Evolutionary conservation across 92 coral and sea anemone genomes (phyloP).

Genomic region (Siderastrea radians): DNA sequence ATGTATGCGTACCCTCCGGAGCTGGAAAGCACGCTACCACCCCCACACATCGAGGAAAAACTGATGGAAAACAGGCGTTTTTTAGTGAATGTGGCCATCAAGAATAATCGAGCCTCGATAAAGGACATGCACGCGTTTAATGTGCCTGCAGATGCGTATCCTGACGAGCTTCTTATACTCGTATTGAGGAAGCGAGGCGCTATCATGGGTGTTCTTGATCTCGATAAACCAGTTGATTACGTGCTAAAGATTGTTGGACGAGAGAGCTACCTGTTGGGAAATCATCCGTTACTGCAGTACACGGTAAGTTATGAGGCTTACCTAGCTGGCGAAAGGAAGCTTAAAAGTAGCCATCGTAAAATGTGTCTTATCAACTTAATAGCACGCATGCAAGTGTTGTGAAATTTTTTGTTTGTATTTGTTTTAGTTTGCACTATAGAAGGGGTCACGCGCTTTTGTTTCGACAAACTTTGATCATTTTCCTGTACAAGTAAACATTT

Average conservation of each 20-base stretch:
- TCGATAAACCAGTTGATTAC: constrained; percentile 81
- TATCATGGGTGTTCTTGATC: constrained; percentile 78
- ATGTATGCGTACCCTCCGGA: constrained; percentile 94
- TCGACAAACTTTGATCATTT: no score
- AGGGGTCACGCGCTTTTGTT: no score
- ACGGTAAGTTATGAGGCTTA: constrained; percentile 64
- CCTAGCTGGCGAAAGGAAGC: neutral
- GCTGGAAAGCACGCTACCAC: constrained; percentile 70
- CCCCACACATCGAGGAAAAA: constrained; percentile 75
- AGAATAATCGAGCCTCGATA: constrained; percentile 82
- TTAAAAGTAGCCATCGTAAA: no score
- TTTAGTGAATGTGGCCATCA: constrained; percentile 81
- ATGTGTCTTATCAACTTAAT: no score
- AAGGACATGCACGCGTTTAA: constrained; percentile 83
- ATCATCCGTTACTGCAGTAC: constrained; percentile 84
- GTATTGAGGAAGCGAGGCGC: constrained; percentile 82
- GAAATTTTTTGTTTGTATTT: no score
- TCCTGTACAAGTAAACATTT: no score
- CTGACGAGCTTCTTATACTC: constrained; percentile 76
- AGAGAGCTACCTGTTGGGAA: constrained; percentile 88
- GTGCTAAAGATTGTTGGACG: constrained; percentile 91
- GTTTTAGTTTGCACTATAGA: no score
- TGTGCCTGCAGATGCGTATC: constrained; percentile 80
- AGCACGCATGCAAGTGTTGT: neutral
- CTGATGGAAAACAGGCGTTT: constrained; percentile 85